phyloP scores from a whole-genome alignment of 2,113 vertebrate species.

The Chlorodrepanis virens region DNA sequence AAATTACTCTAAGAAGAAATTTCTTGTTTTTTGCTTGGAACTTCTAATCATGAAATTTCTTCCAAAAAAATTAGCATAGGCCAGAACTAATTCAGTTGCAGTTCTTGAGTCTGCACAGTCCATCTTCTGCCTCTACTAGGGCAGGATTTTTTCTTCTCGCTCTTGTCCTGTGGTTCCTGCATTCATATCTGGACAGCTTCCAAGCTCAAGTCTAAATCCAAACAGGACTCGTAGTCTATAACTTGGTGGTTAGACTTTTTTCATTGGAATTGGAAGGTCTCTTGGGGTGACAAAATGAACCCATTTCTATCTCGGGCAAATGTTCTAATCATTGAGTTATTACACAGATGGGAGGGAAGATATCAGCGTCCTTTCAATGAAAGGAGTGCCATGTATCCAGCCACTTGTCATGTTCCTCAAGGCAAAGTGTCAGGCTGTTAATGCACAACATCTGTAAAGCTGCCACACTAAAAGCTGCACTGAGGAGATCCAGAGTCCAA shows the following conservation, averaged over 20 bases:
- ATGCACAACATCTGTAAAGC: background rate
- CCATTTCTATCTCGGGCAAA: background rate
- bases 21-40: background rate
- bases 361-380: background rate
- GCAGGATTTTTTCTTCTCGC: background rate
- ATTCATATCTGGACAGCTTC: background rate
- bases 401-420: background rate
- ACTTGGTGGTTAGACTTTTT: background rate
- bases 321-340: background rate
- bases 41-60: background rate
- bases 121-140: background rate
- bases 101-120: background rate
- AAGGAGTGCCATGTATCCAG: fast-evolving
- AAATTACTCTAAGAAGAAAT: background rate
- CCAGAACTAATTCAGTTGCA: background rate
- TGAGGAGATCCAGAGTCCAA: background rate
- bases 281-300: background rate
- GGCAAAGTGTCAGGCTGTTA: background rate
- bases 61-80: background rate
- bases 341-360: background rate
- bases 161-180: background rate
- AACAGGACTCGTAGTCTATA: background rate
- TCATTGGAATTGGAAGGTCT: background rate
- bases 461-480: background rate
- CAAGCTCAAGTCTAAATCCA: background rate